Evolutionary conservation across 1,140 invertebrate genomes (phyloP), one percentile per base, ranked within the genome.

Genomic region (Polypedilum vanderplanki): DNA sequence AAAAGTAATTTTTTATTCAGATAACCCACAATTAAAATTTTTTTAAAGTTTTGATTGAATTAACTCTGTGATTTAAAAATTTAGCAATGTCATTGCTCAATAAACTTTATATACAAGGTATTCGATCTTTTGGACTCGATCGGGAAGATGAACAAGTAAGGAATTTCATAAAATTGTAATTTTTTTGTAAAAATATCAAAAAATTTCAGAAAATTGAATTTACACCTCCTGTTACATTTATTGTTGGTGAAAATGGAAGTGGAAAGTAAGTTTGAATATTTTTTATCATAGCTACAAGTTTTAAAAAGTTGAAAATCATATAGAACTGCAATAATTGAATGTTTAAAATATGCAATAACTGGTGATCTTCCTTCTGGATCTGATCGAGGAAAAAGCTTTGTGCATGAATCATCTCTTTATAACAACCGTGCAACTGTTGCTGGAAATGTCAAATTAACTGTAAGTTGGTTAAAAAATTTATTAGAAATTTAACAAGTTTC

Each of bases 161-260:
- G 15, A n/a, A 40, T 74, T 33, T 74, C 7, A 40, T 7, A 40
- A 40, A 74, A 74, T 74, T 3, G 24, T n/a, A 40, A 40, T 3
- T 33, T 74, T 74, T 17, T n/a, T n/a, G 8, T 1, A 22, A 7
- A 40, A 74, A 74, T 40, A 40, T 41, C 17, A 24, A 64, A 24
- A 64, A 0, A 41, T 33, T 33, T 33, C 24, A 82, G 75, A 87
- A 78, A 18, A 87, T 99, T 64, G 84, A 86, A 73, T 99, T 99
- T 84, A 87, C 88, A 15, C 88, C 87, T 41, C 98, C 98, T 0
- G 84, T 99, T 24, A 99, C 97, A 0, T 83, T 99, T 12, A 98
- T 99, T 80, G 84, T 98, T 7, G 98, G 98, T 0, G 90, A 94
- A 81, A 99, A 99, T 89, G 98, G 98, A 57, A 97, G 95, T 80